These are phyloP conservation scores for Bruchidius siliquastri DNA, from an alignment of 2,888 invertebrate species.

Conservation along the genomic window DNA sequence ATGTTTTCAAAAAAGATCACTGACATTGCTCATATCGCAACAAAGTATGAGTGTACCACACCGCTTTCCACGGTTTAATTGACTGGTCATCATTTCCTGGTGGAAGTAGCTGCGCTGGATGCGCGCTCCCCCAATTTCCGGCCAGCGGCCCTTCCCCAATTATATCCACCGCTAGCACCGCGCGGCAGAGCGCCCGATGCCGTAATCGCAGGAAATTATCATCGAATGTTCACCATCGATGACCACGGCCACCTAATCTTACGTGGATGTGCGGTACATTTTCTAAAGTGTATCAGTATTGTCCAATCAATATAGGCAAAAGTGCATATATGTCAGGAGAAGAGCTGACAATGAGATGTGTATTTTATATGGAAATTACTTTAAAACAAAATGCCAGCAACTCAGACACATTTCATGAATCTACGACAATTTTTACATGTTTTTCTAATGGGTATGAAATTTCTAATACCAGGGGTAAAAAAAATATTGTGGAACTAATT, in stretches of 20 bases:
- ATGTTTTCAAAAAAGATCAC: neutral
- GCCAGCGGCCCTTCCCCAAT: constrained; percentile 48
- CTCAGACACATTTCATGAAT: no score
- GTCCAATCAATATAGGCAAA: no score
- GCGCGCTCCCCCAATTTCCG: constrained; percentile 47
- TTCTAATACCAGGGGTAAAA: no score
- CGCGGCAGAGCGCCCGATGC: neutral
- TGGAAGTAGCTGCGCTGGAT: constrained; percentile 41
- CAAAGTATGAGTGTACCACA: neutral
- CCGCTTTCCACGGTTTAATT: constrained; percentile 36
- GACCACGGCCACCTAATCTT: neutral
- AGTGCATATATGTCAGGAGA: no score
- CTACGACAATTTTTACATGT: no score
- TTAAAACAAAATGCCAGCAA: no score
- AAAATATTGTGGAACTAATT: no score
- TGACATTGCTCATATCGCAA: neutral
- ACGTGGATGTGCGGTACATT: no score
- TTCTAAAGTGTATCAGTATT: no score
- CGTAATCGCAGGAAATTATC: constrained; percentile 50
- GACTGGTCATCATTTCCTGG: constrained; percentile 48
- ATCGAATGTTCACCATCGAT: constrained; percentile 41
- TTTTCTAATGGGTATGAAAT: no score
- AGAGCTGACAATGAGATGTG: no score
- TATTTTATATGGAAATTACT: no score
- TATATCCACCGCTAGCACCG: constrained; percentile 29